Evolutionary conservation across 1,140 invertebrate genomes (phyloP), one percentile per base, ranked within the genome.

Genomic region (Bombus sibiricus): DNA sequence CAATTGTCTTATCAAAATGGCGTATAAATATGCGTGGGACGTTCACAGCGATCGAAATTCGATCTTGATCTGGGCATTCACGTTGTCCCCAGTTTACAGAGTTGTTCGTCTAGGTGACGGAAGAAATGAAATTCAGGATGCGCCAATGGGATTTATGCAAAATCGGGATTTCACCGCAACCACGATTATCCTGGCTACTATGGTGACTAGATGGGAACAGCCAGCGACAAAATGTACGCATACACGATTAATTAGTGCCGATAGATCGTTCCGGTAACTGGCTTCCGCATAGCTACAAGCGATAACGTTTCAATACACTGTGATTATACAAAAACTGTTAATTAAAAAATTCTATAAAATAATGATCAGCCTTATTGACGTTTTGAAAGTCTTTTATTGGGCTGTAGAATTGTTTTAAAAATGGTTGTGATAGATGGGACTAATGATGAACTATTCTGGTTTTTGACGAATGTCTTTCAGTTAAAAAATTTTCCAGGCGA

Each of bases 131-230:
- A 80, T 85, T 72, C 77, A 53, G 68, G 47, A 57, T 57, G 32
- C 39, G 66, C 10, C 68, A 39, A 85, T 72, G 53, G 76, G 83
- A 59, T 85, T 85, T 85, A 85, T 72, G 83, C 83, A 71, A 85
- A 85, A 71, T 71, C 53, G 75, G 66, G 34, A 80, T 80, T 77
- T 76, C 68, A n/a, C 53, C 34, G 47, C 32, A 12, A 13, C n/a
- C 62, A 59, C 75, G 43, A 71, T 79, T 79, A 84, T 84, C 75
- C 37, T 10, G 64, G 66, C 37, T 43, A 37, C 62, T 34, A 57
- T 28, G 81, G 34, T 25, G 43, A 39, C 64, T 39, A 62, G 32
- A 71, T n/a, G 53, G 34, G 43, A 37, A 28, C 32, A 15, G 18
- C 64, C 28, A 25, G 2, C 22, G 64, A 69, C 47, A 34, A 37